These are phyloP conservation scores for Solen grandis DNA, from an alignment of 1,140 invertebrate species.

Conservation along the genomic window DNA sequence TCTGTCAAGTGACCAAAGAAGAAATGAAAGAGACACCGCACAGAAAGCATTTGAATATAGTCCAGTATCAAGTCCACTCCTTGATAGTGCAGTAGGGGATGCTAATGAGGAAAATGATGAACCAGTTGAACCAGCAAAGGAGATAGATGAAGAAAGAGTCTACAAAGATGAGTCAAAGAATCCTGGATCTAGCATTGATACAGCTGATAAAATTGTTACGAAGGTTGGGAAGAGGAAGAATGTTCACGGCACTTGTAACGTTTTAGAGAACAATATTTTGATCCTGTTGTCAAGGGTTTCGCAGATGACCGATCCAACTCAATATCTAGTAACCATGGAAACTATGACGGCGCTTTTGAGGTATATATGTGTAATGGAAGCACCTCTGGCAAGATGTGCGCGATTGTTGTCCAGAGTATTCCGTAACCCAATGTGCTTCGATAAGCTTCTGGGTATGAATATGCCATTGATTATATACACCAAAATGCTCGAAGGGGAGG, in stretches of 20 bases:
- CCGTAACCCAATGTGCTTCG: constrained; percentile 60
- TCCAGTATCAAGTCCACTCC: constrained; percentile 10
- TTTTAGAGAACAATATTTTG: constrained; percentile 66
- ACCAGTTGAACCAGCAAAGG: not conserved
- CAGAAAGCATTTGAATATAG: no score
- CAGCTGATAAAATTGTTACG: no score
- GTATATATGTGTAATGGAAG: constrained; percentile 51
- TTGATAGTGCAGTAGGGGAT: not conserved
- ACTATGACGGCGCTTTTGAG: constrained; percentile 59
- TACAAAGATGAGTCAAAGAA: no score
- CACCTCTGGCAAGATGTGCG: constrained; percentile 53
- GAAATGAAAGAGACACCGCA: no score
- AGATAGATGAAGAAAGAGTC: not conserved
- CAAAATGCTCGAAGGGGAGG: constrained; percentile 37
- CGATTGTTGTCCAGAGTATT: constrained; percentile 60
- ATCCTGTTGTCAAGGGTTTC: constrained; percentile 70
- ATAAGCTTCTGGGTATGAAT: constrained; percentile 45
- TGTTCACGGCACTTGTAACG: not conserved
- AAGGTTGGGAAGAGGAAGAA: not conserved
- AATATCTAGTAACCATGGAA: constrained; percentile 52
- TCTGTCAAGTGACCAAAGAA: no score
- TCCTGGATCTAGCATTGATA: no score
- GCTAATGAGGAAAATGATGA: not conserved
- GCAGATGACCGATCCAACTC: constrained; percentile 63
- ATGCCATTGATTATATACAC: constrained; percentile 56